Conservation (phyloP, 2,888 invertebrate genomes). For the Epirrhoe tristata region DNA sequence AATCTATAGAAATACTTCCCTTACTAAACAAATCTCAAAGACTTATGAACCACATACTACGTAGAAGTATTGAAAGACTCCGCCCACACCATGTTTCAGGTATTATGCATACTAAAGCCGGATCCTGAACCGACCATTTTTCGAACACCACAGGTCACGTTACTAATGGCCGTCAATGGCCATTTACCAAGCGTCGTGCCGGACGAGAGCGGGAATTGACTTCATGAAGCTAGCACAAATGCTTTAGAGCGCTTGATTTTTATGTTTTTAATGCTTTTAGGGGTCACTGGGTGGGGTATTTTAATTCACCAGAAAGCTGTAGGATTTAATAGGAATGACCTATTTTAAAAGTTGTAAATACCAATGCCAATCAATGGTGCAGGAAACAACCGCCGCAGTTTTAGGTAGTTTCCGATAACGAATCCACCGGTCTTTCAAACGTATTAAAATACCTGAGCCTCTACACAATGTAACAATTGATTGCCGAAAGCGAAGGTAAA, state of each 20-base stretch:
- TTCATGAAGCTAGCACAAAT: neutral
- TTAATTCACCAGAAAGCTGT: no score
- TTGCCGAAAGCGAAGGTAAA: no score
- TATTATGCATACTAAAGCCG: slow-evolving; percentile 23
- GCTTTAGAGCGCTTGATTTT: neutral
- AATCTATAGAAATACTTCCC: neutral
- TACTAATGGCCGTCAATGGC: slow-evolving; percentile 50
- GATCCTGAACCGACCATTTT: slow-evolving; percentile 51
- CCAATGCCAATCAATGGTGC: no score
- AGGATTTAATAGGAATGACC: no score
- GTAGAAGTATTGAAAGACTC: neutral
- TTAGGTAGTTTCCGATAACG: no score
- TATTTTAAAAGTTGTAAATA: no score
- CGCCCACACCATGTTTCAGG: slow-evolving; percentile 17
- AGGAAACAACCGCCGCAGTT: no score
- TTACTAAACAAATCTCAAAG: neutral
- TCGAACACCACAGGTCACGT: slow-evolving; percentile 46
- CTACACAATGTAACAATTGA: no score
- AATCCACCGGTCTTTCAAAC: no score
- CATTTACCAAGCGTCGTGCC: slow-evolving; percentile 48
- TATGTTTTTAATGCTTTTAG: no score
- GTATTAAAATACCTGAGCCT: no score
- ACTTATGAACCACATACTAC: neutral
- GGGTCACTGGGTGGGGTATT: no score
- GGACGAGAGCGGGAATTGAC: slow-evolving; percentile 29